Percentiles rank a stretch among this genome's conserved stretches.
Evolutionary conservation across 2,797 vertebrate species (phyloP).

Genomic region (Sebastes baramenuke): DNA sequence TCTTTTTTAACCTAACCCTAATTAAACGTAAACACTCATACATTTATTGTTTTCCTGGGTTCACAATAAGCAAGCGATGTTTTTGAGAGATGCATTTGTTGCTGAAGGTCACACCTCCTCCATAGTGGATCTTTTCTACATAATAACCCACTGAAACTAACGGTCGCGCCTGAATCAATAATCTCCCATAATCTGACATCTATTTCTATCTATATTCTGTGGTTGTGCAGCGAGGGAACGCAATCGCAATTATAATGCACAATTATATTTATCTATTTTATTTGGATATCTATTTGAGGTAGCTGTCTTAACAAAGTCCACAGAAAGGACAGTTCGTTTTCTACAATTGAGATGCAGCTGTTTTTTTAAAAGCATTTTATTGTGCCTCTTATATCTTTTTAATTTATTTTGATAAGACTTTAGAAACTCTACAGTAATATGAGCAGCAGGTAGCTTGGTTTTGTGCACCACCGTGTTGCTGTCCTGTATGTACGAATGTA

Average conservation of each 20-base stretch:
- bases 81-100: slow-evolving; percentile 9
- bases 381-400: not conserved
- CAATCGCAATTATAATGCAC: not conserved
- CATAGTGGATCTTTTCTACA: not conserved
- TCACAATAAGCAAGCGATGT: not conserved
- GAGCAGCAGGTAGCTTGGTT: not conserved
- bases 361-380: not conserved
- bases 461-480: not conserved
- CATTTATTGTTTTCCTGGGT: not conserved
- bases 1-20: not conserved
- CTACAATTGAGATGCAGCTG: not conserved
- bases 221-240: not conserved
- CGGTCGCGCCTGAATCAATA: slow-evolving; percentile 32
- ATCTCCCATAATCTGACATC: slow-evolving; percentile 38
- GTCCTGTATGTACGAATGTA: not conserved
- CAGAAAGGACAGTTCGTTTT: not conserved
- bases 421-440: not conserved
- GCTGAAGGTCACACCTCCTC: slow-evolving; percentile 58
- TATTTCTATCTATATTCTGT: not conserved
- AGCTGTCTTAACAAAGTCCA: not conserved
- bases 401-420: not conserved
- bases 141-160: not conserved
- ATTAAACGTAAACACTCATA: not conserved
- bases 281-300: not conserved
- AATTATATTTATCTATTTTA: not conserved